phyloP scores from a whole-genome alignment of 1,140 invertebrate genomes.

The Macrotrachela quadricornifera region DNA sequence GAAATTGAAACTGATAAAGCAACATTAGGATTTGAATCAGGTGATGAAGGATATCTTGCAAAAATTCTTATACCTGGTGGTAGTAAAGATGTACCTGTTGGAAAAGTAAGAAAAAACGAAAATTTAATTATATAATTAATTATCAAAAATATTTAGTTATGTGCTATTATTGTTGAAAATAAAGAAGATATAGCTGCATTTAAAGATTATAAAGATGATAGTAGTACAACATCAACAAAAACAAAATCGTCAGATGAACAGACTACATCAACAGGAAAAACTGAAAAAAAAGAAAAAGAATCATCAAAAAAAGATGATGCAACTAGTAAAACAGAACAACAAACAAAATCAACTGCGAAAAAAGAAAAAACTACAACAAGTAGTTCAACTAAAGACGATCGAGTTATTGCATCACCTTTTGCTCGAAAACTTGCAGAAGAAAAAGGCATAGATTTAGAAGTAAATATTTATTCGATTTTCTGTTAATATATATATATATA shows the following conservation, averaged over 20 bases:
- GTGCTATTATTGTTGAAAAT: constrained; percentile 32
- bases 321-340: background rate
- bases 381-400: constrained; percentile 8
- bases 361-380: constrained; percentile 23
- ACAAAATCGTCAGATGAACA: constrained; percentile 11
- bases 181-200: constrained; percentile 45
- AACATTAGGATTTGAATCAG: constrained; percentile 98
- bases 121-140: too few relatives aligned
- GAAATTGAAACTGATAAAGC: constrained; percentile 99
- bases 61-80: constrained; percentile 64
- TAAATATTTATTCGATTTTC: constrained; percentile 18
- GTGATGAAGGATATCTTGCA: constrained; percentile 88
- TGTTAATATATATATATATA: too few relatives aligned
- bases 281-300: too few relatives aligned
- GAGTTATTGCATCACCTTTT: constrained; percentile 73
- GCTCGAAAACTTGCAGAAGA: constrained; percentile 64
- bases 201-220: constrained; percentile 35
- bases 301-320: background rate
- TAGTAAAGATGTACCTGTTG: constrained; percentile 34
- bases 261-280: constrained; percentile 7
- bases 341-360: constrained; percentile 19
- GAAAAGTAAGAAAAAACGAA: too few relatives aligned
- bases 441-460: constrained; percentile 46
- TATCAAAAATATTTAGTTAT: too few relatives aligned
- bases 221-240: too few relatives aligned